Evolutionary conservation across 2,888 invertebrate genomes (phyloP), one percentile per base, ranked within the genome.

Genomic region (Conops quadrifasciatus): DNA sequence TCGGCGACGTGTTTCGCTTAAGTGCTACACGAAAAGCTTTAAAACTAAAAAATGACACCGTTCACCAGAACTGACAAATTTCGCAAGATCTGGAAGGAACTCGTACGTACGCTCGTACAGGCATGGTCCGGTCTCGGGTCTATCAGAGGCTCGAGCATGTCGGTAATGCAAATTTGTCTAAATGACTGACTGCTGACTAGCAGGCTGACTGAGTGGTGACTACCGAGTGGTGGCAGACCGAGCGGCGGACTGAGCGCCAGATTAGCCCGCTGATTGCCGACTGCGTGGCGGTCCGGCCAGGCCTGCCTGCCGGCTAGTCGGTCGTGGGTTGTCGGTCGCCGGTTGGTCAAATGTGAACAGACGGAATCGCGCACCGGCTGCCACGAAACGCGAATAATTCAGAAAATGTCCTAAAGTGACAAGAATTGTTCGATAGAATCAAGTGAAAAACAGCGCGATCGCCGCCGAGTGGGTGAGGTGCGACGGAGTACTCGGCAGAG

Each of bases 131-230:
- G 9, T 19, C 21, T 19, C 19, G 43, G 2, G 1, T 30, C 11
- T 36, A 60, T n/a, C 36, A 9, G n/a, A n/a, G 45, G 24, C 24
- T 24, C n/a, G 24, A 28, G 26, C 51, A 49, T 64, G 64, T 11
- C 28, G 28, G 49, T 7, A 28, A 64, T 64, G 64, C 64, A 64
- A 64, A 64, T 64, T 26, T 15, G 64, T 49, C 51, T 19, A 11
- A 24, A 11, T 64, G 64, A 64, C 64, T 49, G 64, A 64, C 63
- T 21, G 47, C 19, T 47, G 19, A 24, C 62, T 63, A 21, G 21
- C 28, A 45, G 21, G n/a, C n/a, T n/a, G 19, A 24, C 45, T 24
- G 16, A 13, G 3, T n/a, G 49, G 13, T 9, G 30, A n/a, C n/a
- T n/a, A n/a, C n/a, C n/a, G n/a, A 24, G 21, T 19, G 19, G 16